These are phyloP conservation scores for Catagonus wagneri DNA, from an alignment of 2,113 vertebrate species.

Conservation along the genomic window DNA sequence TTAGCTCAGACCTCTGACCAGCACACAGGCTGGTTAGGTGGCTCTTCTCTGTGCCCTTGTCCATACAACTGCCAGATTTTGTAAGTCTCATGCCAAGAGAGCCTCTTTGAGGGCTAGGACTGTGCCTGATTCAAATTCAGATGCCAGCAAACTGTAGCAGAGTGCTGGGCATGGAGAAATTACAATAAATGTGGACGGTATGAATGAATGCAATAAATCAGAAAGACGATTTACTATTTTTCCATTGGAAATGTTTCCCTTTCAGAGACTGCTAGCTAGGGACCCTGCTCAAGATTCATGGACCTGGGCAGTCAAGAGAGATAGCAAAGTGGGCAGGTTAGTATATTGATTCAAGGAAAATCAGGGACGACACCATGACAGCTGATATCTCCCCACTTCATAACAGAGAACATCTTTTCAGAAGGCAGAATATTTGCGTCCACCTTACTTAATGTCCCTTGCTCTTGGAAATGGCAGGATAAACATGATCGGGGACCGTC, in stretches of 20 bases:
- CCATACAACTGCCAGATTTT: fast-evolving
- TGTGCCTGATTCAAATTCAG: not conserved
- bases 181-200: not conserved
- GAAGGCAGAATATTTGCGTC: not conserved
- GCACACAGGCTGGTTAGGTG: too few relatives aligned
- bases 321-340: not conserved
- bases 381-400: not conserved
- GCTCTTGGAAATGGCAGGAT: not conserved
- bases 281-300: not conserved
- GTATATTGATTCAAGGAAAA: not conserved
- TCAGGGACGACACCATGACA: fast-evolving
- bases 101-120: not conserved
- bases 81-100: not conserved
- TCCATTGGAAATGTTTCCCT: not conserved
- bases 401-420: not conserved
- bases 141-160: not conserved
- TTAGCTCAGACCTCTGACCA: too few relatives aligned
- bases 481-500: fast-evolving
- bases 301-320: not conserved
- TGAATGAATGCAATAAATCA: not conserved
- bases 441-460: fast-evolving
- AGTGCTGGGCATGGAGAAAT: not conserved
- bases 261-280: not conserved
- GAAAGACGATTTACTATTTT: not conserved
- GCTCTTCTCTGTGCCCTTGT: not conserved